A percentile compares a stretch with the other conserved stretches of the same genome.
These are phyloP conservation scores for Acanthosepion esculentum DNA, from an alignment of 2,888 invertebrate genomes.

Conservation along the genomic window DNA sequence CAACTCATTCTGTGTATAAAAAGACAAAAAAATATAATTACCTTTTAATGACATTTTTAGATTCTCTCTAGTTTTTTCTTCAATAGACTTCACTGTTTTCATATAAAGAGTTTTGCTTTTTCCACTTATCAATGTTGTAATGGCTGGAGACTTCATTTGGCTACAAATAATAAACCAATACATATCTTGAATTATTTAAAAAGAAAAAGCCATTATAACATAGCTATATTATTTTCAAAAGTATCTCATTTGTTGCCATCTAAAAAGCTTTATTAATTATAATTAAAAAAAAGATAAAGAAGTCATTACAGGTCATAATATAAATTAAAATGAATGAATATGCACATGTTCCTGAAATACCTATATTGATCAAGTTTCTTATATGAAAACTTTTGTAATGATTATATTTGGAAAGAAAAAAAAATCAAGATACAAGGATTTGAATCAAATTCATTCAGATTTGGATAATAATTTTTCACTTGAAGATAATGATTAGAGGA, in stretches of 20 bases:
- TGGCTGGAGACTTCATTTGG: slow-evolving; percentile 91
- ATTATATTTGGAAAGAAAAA: no score
- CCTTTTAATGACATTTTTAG: slow-evolving; percentile 86
- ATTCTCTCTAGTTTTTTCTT: slow-evolving; percentile 90
- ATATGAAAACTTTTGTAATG: no score
- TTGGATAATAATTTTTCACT: no score
- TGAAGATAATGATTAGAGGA: no score
- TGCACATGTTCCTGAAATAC: no score
- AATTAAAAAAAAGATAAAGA: not conserved
- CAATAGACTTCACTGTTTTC: slow-evolving; percentile 92
- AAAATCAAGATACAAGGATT: no score
- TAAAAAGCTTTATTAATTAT: not conserved
- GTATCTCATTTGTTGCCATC: not conserved
- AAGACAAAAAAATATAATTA: slow-evolving; percentile 57
- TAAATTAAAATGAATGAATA: not conserved
- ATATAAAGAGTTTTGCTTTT: slow-evolving; percentile 94
- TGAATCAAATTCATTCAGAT: no score
- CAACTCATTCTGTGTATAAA: not conserved
- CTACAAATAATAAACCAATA: slow-evolving; percentile 62
- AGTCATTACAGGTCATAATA: not conserved
- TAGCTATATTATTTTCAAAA: not conserved
- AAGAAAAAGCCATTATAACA: not conserved
- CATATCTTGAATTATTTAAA: not conserved
- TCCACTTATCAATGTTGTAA: slow-evolving; percentile 83
- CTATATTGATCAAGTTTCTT: no score